Percentiles rank a stretch among this genome's conserved stretches.
These are phyloP conservation scores for Plagodis dolabraria DNA, from an alignment of 2,888 invertebrate species.

Conservation along the genomic window DNA sequence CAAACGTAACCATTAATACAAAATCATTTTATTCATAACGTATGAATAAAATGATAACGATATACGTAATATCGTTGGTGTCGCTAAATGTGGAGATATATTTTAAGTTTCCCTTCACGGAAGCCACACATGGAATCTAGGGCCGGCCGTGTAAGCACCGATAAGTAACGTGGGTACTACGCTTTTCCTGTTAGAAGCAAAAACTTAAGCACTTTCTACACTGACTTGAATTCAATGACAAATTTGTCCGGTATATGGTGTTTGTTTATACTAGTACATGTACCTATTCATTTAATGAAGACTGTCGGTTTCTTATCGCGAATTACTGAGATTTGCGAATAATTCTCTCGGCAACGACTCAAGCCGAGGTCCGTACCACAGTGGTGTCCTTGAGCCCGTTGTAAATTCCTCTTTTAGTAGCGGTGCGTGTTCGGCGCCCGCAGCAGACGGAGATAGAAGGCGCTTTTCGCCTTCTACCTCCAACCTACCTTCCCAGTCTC, in stretches of 20 bases:
- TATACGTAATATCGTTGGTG: neutral
- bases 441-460: too few relatives aligned
- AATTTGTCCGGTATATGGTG: neutral
- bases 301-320: too few relatives aligned
- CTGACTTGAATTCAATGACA: neutral
- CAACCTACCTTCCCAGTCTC: too few relatives aligned
- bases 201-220: conserved; percentile 15
- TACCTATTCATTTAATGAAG: too few relatives aligned
- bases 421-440: too few relatives aligned
- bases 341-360: too few relatives aligned
- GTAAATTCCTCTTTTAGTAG: too few relatives aligned
- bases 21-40: neutral
- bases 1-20: neutral
- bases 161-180: neutral
- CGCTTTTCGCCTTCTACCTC: too few relatives aligned
- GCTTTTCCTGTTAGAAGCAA: conserved; percentile 13
- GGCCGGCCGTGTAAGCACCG: neutral
- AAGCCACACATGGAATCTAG: conserved; percentile 10
- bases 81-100: neutral
- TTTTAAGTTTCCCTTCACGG: conserved; percentile 3
- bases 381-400: too few relatives aligned
- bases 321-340: too few relatives aligned
- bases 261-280: too few relatives aligned
- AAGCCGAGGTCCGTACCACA: too few relatives aligned
- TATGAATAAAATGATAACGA: neutral